These are phyloP conservation scores for Amaurobius ferox DNA, from an alignment of 2,888 invertebrate species.

Conservation along the genomic window DNA sequence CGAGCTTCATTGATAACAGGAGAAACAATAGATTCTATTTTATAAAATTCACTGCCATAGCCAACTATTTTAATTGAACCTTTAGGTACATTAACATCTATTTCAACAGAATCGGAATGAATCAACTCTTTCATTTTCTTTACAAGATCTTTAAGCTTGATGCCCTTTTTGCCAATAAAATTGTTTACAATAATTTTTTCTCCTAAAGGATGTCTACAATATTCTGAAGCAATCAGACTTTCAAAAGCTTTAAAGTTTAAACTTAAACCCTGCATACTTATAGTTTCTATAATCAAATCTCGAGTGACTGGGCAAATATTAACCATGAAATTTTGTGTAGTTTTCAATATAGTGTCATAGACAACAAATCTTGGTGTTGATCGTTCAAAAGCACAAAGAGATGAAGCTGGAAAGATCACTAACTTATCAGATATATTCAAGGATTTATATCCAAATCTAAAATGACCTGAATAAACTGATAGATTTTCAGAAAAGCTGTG, in stretches of 20 bases:
- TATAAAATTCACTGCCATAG: not conserved
- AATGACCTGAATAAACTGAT: constrained; percentile 62
- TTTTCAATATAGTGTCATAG: constrained; percentile 61
- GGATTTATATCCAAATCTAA: constrained; percentile 55
- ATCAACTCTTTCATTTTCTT: constrained; percentile 20
- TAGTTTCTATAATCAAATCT: constrained; percentile 24
- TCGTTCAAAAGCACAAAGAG: constrained; percentile 47
- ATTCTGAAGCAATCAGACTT: constrained; percentile 18
- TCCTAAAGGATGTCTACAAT: constrained; percentile 49
- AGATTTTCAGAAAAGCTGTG: constrained; percentile 62
- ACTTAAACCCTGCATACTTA: constrained; percentile 1
- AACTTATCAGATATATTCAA: constrained; percentile 29
- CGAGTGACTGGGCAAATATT: constrained; percentile 52
- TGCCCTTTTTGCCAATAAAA: constrained; percentile 50
- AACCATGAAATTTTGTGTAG: constrained; percentile 50
- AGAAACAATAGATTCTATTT: constrained; percentile 27
- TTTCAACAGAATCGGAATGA: constrained; percentile 19
- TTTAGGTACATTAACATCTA: constrained; percentile 45
- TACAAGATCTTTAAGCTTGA: constrained; percentile 25
- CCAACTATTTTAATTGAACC: constrained; percentile 58
- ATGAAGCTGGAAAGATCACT: constrained; percentile 62
- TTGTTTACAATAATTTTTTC: constrained; percentile 34
- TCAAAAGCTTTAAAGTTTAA: constrained; percentile 34
- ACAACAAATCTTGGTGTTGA: constrained; percentile 55
- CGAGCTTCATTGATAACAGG: constrained; percentile 28